Evolutionary conservation across 2,797 vertebrate genomes (phyloP), one percentile per base, ranked within the genome.

Genomic region (Myotis vivesi): DNA sequence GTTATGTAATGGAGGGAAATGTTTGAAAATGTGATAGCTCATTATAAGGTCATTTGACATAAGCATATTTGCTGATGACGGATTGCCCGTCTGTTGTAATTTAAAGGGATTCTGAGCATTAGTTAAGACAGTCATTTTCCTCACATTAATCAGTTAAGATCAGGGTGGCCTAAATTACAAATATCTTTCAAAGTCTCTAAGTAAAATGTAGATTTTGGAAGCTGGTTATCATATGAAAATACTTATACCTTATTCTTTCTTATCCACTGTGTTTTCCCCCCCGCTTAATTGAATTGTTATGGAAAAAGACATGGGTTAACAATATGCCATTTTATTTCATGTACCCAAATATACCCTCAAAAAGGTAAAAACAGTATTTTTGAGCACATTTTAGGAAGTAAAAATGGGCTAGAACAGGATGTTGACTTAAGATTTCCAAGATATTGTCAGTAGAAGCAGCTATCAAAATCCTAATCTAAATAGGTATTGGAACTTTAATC

Each of bases 21-120:
- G 81, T 97, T 95, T 92, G 96, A 95, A 96, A 96, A 84, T 87
- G 91, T 95, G 94, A 96, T 95, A 82, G 92, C 93, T 95, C 89
- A 95, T 97, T 96, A 97, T 96, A 96, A 95, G 84, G 91, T 51
- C 95, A 93, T 97, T 97, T 96, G 96, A 97, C 96, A 93, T 87
- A 94, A 95, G 88, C 90, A 93, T 97, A 96, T 95, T 97, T 97
- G 96, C 93, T 88, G 82, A 93, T 97, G 96, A 97, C 28, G 0
- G 95, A 95, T 96, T 96, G 94, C 92, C 0, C 3, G 92, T 96
- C 20, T 8, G 62, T 86, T 71, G 94, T 94, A 87, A 95, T 97
- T 96, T 95, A 96, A 95, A 97, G 92, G 89, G 89, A 91, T 95
- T 95, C 90, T 93, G 96, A 95, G 53, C 87, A 93, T 82, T 95